Conservation (phyloP, 2,888 invertebrate genomes). For the Sialis lutaria region DNA sequence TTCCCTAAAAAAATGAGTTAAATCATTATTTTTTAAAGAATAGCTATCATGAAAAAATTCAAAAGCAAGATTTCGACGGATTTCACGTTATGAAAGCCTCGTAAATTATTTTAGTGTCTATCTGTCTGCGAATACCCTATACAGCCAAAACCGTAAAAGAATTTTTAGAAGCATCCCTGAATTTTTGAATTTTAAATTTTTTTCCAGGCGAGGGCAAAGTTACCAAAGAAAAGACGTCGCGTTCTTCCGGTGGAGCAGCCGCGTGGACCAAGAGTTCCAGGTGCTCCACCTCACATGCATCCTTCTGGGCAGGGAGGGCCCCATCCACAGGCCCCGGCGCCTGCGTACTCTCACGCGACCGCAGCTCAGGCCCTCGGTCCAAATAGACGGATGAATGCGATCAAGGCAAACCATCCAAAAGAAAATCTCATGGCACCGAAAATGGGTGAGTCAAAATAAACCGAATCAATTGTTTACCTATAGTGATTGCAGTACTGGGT, state of each 20-base stretch:
- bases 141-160: no score
- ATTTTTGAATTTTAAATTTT: no score
- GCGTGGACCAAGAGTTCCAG: conserved; percentile 42
- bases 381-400: conserved; percentile 69
- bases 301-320: conserved; percentile 19
- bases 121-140: no score
- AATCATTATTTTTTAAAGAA: no score
- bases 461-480: no score
- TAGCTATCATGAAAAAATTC: no score
- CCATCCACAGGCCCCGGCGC: conserved; percentile 32
- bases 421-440: conserved; percentile 56
- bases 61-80: no score
- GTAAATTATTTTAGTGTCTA: no score
- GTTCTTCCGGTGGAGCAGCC: conserved; percentile 93
- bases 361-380: conserved; percentile 26
- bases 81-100: no score
- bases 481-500: no score
- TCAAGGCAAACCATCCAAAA: conserved; percentile 74
- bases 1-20: no score
- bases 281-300: conserved; percentile 21
- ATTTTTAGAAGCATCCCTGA: no score
- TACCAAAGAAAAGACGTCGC: conserved; percentile 94
- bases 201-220: conserved; percentile 81
- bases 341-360: conserved; percentile 16
- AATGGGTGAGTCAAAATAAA: conserved; percentile 42